Conservation (phyloP, 2,797 vertebrate genomes). For the Silurus lanzhouensis region DNA sequence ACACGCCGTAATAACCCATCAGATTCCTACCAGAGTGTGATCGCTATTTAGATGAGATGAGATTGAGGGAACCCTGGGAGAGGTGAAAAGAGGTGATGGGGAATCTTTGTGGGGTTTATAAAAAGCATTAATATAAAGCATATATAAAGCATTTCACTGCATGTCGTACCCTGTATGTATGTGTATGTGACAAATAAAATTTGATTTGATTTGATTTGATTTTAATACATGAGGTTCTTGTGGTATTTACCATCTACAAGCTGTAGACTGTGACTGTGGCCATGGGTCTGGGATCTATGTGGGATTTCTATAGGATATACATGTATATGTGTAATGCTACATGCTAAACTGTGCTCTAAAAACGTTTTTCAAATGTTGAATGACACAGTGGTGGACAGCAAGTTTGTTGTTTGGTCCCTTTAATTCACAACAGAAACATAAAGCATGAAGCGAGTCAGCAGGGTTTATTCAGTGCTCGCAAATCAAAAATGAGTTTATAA, state of each 20-base stretch:
- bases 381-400: too few relatives aligned
- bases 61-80: constrained; percentile 86
- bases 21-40: constrained; percentile 90
- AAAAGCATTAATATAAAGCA: neutral
- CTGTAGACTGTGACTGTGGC: neutral
- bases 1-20: constrained; percentile 82
- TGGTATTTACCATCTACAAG: neutral
- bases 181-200: too few relatives aligned
- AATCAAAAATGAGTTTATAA: neutral
- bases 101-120: constrained; percentile 81
- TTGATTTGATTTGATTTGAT: too few relatives aligned
- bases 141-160: too few relatives aligned
- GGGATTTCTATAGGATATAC: neutral
- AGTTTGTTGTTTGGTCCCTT: neutral
- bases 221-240: neutral
- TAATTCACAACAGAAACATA: neutral
- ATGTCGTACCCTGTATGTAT: too few relatives aligned
- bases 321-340: neutral
- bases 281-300: neutral
- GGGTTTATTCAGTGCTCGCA: neutral
- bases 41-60: constrained; percentile 89
- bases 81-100: constrained; percentile 82
- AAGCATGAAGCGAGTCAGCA: neutral
- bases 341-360: neutral
- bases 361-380: neutral